Base-by-base conservation (phyloP, 2,113 vertebrate genomes). In the Jacana jacana region DNA sequence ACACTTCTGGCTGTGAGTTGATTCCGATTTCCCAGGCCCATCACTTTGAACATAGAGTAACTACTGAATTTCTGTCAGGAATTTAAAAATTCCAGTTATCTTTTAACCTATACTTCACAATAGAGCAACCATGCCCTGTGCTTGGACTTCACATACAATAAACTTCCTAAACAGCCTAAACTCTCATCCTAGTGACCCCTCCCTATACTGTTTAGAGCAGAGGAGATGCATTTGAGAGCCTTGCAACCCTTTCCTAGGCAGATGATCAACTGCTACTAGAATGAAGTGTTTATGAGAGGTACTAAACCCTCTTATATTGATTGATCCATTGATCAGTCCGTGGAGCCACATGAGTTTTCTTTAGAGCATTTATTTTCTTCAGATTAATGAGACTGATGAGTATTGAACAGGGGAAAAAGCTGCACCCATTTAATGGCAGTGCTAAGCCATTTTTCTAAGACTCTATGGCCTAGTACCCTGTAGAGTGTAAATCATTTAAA, bases 1-100 rank as follows among this genome's bases (percentile, higher is more conserved):
- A 55, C 0, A 0, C 24, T 71, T 70, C 25, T 68, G 31, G 5
- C 22, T 84, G 17, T 37, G 23, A 15, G 13, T n/a, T 77, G 15
- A 8, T 46, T 78, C 54, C 27, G 72, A 31, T n/a, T 52, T 61
- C 69, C 46, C 69, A 54, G 24, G 18, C n/a, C 24, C 19, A 6
- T 63, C 60, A 39, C 68, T 44, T 69, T 61, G n/a, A 86, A 86
- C 10, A 54, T 31, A 66, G 73, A 78, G 18, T 9, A 78, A 46
- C 37, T 68, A 17, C 3, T 54, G 64, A 63, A 66, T 81, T 78
- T 89, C 54, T 46, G 9, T 28, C 58, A 28, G 33, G 6, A 8
- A 70, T 81, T 89, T 83, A 66, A 37, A 91, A 70, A 81, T n/a
- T 16, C 11, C 68, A 65, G 5, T 6, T 66, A 16, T 61, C n/a